Evolutionary conservation across 2,888 invertebrate species (phyloP), one percentile per base, ranked within the genome.

Genomic region (Heliconius hortense): DNA sequence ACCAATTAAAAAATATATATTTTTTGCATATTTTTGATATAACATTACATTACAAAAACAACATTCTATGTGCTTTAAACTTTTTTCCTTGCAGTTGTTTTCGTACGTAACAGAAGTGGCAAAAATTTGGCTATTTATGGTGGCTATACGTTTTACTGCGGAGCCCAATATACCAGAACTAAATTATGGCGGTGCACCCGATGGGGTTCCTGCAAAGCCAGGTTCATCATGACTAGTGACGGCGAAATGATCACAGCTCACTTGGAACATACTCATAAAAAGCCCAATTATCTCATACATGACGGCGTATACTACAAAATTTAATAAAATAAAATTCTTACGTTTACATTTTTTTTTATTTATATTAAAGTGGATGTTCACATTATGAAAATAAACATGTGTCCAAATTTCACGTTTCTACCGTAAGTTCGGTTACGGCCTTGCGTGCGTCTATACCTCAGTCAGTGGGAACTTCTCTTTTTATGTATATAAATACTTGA

Each of bases 71-170:
- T 18, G 48, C 48, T 76, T 69, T 74, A n/a, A 66, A 10, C 4
- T 28, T 62, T 26, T 77, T 77, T 73, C 28, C 71, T 81, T 76
- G 15, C 81, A 85, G 85, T 82, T 59, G 53, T n/a, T 31, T 82
- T 82, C 79, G 81, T 80, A 1, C 76, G 43, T 24, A 84, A 82
- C 48, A 43, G 39, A 35, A 66, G 70, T 4, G 87, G 87, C 4
- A 85, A 83, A 67, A 79, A 81, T 26, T 48, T 86, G 26, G 82
- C 84, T 0, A 74, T 87, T 4, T 64, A 84, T 43, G 76, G 81
- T 21, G 83, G 83, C 0, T 82, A 83, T 72, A 83, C 84, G 0
- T 87, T 82, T 78, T 84, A 83, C 76, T 82, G 83, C 7, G 79
- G 79, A 1, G 76, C 77, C 0, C 73, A 79, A 0, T 78, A 76